Base-by-base conservation (phyloP, 2,113 vertebrate genomes). In the Tricholaema leucomelas region DNA sequence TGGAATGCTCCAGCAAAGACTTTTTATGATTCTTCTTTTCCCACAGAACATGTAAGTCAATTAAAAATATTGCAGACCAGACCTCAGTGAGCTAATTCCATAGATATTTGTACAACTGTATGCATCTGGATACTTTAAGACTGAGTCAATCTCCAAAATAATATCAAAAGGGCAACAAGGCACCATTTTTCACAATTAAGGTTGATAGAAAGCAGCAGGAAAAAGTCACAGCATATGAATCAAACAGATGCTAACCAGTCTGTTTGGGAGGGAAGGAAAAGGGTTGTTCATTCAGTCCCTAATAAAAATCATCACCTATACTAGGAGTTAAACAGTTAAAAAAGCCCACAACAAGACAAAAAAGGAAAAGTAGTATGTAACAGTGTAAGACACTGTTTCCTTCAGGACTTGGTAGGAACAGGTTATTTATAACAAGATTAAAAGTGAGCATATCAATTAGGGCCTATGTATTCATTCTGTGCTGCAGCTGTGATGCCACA, bases 171-270 rank as follows among this genome's bases (percentile, higher is more conserved):
- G 97, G 97, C 96, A 97, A 97, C 96, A 94, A 96, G 96, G 94
- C 97, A 98, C 96, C 97, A 96, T 98, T 98, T 98, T 98, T 98
- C 98, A 97, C 97, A 98, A 98, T 98, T 98, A 98, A 96, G 92
- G 92, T 95, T 98, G 98, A 98, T 97, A 97, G 97, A 97, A 98
- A 98, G 95, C 97, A 98, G 98, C 97, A 98, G 97, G 97, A 97
- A 98, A 97, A 97, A 97, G 96, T 98, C 97, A 94, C 96, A 96
- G 96, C 86, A 76, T 94, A 97, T 98, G 98, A 97, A 98, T 98
- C 98, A 98, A 95, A 67, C 69, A 96, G 97, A 98, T 97, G 96
- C 60, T 97, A 94, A 94, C 87, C 93, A 97, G 94, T 92, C 93
- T 96, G 95, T 94, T 96, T 64, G 30, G 85, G 95, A 95, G 93